Conservation (phyloP, 2,797 vertebrate genomes). For the Onychomys arenicola region DNA sequence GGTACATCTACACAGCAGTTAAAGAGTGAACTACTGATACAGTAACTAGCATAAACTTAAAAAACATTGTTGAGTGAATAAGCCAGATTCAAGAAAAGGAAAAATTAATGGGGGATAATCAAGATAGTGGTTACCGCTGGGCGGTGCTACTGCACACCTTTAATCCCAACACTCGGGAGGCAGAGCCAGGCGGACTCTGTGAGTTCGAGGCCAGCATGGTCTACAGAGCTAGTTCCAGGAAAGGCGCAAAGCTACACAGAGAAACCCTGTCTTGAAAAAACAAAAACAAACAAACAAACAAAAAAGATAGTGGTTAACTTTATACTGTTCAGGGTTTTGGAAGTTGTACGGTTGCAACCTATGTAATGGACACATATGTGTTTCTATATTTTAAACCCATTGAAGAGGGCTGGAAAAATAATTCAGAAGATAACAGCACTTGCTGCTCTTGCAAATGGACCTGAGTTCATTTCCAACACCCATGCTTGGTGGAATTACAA, state of each 20-base stretch:
- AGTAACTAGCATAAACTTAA: background rate
- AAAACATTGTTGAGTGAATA: background rate
- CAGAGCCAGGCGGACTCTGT: too few relatives aligned
- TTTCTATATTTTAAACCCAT: background rate
- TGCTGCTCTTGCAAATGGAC: background rate
- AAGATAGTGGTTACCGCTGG: background rate
- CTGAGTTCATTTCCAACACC: background rate
- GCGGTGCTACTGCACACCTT: too few relatives aligned
- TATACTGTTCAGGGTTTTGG: background rate
- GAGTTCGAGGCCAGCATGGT: too few relatives aligned
- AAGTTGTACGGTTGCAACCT: background rate
- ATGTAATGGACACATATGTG: background rate
- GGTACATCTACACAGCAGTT: background rate
- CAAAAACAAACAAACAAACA: too few relatives aligned
- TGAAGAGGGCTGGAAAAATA: background rate
- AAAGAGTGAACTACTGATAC: background rate
- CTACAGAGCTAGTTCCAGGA: too few relatives aligned
- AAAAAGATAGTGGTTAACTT: background rate
- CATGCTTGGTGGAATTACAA: background rate
- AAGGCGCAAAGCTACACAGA: too few relatives aligned
- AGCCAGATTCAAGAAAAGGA: background rate
- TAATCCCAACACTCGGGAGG: too few relatives aligned
- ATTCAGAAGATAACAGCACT: background rate
- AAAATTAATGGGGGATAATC: background rate
- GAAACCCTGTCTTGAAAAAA: too few relatives aligned